Base-by-base conservation (phyloP, 2,888 invertebrate genomes). In the Palloptera scutellata region DNA sequence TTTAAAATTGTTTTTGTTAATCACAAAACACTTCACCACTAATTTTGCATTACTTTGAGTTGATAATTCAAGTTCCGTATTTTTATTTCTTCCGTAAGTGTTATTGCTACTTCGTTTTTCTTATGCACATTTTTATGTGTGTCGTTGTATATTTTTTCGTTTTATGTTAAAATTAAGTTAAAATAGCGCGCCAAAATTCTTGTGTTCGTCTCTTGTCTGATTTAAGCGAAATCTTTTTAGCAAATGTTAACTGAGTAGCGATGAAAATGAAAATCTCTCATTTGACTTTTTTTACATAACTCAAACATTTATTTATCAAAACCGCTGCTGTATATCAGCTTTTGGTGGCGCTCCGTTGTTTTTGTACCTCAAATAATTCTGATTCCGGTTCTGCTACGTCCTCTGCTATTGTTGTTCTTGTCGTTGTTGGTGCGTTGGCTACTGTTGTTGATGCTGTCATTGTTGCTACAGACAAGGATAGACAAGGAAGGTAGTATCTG, bases 241-340 rank as follows among this genome's bases (percentile, higher is more conserved):
- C 78, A 83, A 84, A 84, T 84, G 84, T 81, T 61, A 79, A 77
- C 78, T 78, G 80, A 80, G 80, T 78, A 79, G 79, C 79, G 79
- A 80, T 76, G 81, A 83, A 78, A 83, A 82, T 79, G 81, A 83
- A 82, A 84, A 83, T 83, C 82, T 83, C 79, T 83, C 59, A 54
- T 13, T 54, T 40, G 60, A 52, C 45, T 59, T 41, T 51, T 84
- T 83, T 83, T 83, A 83, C 81, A 83, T 83, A 84, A 84, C 83
- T 30, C 82, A 84, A 84, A 84, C 82, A 84, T 84, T 84, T 84
- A 83, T 84, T 84, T 84, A 84, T 83, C 77, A 79, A 79, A 84
- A 84, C 84, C 84, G 80, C 84, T 81, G 84, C 77, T 79, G 81
- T 78, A 77, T 80, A 80, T 82, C 79, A 78, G 80, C 79, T 80